Base-by-base conservation (phyloP, 2,888 invertebrate genomes). In the Coronaproctus castanopsis region DNA sequence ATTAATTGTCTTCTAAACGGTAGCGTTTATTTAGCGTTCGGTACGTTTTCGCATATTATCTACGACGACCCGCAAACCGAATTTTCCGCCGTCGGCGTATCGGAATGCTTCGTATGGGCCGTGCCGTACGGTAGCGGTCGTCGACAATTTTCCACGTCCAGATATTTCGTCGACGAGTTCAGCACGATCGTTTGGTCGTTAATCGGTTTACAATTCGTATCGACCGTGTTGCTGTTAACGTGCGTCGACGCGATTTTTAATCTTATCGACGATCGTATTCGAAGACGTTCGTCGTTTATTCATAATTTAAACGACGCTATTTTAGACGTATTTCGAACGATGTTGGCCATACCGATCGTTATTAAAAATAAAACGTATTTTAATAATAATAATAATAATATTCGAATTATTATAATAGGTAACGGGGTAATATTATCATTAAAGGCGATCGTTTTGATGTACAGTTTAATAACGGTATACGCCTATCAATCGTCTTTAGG, bases 11-110 rank as follows among this genome's bases (percentile, higher is more conserved):
- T 62, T 18, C 23, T 54, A 22, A 59, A 59, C n/a, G 19, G 22
- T 52, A 57, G 49, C 52, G 57, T 60, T n/a, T 57, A 60, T 54
- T 50, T 60, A 21, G 60, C 57, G 1, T 60, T 60, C 23, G 60
- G 60, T n/a, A 62, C 59, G 24, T 62, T 54, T 52, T 59, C 62
- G 22, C 62, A 62, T 23, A 59, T 62, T 21, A 62, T 62, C 36
- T 62, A 62, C 57, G 62, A 62, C 23, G 24, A 53, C 53, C 57
- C 62, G 8, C 21, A 24, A 3, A 54, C 52, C 20, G 59, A 62
- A 22, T 62, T 62, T 21, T 49, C 62, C 3, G 49, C 18, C 19
- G 23, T 36, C 10, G 53, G 54, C 1, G 54, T 57, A 14, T 59
- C 36, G 48, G 62, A 62, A 24, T 62, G 62, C 23, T 62, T 59